A percentile compares a stretch with the other conserved stretches of the same genome.
These are phyloP conservation scores for Chelonus insularis DNA, from an alignment of 1,140 invertebrate species.

Conservation along the genomic window DNA sequence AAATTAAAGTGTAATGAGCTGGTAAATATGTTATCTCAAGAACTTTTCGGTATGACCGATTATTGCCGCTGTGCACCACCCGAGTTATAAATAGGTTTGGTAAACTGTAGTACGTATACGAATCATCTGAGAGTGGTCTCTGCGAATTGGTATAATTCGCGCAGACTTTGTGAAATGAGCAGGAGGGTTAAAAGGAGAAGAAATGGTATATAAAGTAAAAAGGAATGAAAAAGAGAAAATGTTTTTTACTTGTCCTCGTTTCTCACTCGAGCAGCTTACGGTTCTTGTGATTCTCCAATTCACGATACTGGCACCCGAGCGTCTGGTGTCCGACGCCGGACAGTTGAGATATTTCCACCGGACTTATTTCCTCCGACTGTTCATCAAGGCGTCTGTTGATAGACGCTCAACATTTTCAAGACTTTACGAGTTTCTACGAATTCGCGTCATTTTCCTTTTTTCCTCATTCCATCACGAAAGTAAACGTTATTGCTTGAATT, in stretches of 20 bases:
- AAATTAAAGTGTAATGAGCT: too few species aligned
- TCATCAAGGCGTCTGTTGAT: not conserved
- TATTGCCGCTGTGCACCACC: not conserved
- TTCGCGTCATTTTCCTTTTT: not conserved
- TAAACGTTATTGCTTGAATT: too few species aligned
- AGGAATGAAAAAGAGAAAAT: not conserved
- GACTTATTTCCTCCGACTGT: not conserved
- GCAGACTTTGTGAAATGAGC: constrained; percentile 11
- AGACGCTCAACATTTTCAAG: not conserved
- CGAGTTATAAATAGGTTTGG: constrained; percentile 9
- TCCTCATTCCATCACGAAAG: too few species aligned
- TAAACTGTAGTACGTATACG: not conserved
- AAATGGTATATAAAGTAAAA: not conserved
- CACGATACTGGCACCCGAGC: not conserved
- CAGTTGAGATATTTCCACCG: constrained; percentile 14
- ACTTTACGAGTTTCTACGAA: not conserved
- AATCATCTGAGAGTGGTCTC: not conserved
- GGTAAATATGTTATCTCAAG: not conserved
- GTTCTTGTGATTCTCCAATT: constrained; percentile 13
- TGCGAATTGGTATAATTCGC: too few species aligned
- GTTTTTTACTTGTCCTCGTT: not conserved
- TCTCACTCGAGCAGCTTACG: not conserved
- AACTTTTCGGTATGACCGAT: not conserved
- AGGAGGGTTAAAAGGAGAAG: not conserved
- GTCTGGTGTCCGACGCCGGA: constrained; percentile 7